These are phyloP conservation scores for Romanomermis culicivorax DNA, from an alignment of 2,888 invertebrate species.

Conservation along the genomic window DNA sequence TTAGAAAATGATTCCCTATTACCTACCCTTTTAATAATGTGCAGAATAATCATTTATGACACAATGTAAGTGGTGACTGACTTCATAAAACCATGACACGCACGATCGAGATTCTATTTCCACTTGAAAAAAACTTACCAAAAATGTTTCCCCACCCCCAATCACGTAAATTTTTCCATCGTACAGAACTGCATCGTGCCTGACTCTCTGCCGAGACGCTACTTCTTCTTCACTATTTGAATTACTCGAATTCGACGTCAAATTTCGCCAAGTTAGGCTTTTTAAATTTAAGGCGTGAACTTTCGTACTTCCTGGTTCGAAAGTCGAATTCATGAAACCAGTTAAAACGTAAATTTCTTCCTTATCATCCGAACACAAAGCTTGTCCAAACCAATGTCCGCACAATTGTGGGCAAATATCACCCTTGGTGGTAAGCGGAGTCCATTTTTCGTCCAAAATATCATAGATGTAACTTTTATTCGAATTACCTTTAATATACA, in stretches of 20 bases:
- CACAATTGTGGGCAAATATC: not conserved
- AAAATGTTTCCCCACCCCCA: not conserved
- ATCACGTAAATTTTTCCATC: not conserved
- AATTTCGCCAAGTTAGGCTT: not conserved
- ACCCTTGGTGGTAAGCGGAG: not conserved
- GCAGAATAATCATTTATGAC: no score
- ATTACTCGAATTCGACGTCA: not conserved
- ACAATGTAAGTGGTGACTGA: no score
- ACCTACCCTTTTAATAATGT: no score
- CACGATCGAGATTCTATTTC: no score
- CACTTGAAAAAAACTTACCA: not conserved
- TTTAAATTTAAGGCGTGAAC: not conserved
- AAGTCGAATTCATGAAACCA: not conserved
- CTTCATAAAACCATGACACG: no score
- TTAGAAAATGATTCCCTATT: no score
- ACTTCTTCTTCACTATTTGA: no score
- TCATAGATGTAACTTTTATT: not conserved
- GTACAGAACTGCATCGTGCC: not conserved
- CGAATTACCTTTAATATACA: not conserved
- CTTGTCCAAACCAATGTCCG: conserved; percentile 3
- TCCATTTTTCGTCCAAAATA: not conserved
- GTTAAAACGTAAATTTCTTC: not conserved
- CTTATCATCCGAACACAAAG: not conserved
- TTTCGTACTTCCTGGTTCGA: not conserved
- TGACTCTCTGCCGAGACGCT: not conserved